Percentiles rank a stretch among this genome's conserved stretches.
phyloP scores from a whole-genome alignment of 2,797 vertebrate species.

The Synaphobranchus kaupii region DNA sequence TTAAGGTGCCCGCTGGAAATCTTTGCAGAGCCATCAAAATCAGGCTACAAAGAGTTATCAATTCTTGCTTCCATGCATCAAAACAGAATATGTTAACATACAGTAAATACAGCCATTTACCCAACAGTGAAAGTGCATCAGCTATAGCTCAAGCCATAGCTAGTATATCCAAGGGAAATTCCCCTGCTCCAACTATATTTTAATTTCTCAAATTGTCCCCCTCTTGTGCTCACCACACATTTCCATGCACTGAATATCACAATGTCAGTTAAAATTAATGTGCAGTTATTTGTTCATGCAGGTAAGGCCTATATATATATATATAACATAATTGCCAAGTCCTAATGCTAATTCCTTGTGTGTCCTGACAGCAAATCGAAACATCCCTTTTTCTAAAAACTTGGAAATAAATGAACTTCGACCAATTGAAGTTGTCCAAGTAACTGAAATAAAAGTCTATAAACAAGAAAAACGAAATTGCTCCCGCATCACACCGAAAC shows the following conservation, averaged over 20 bases:
- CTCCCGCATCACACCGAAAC: neutral
- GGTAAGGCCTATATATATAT: constrained; percentile 8
- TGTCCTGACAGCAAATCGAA: neutral
- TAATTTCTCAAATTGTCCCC: neutral
- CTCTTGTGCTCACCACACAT: neutral
- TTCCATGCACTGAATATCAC: constrained; percentile 14
- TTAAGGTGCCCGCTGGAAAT: neutral
- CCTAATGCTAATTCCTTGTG: neutral
- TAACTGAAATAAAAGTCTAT: constrained; percentile 15
- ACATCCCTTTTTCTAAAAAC: neutral
- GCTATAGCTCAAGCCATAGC: neutral
- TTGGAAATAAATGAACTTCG: neutral
- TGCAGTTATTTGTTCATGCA: constrained; percentile 17
- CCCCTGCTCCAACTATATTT: neutral
- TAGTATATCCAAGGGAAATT: neutral
- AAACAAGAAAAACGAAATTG: neutral
- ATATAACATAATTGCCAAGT: neutral
- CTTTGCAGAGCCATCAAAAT: neutral
- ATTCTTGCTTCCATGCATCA: neutral
- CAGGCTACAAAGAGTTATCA: neutral
- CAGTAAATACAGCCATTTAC: constrained; percentile 7
- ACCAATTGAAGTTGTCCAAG: neutral
- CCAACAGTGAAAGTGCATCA: constrained; percentile 6
- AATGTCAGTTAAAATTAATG: constrained; percentile 23
- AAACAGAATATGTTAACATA: neutral